These are phyloP conservation scores for Tenebrio molitor DNA, from an alignment of 1,140 invertebrate species.

Conservation along the genomic window DNA sequence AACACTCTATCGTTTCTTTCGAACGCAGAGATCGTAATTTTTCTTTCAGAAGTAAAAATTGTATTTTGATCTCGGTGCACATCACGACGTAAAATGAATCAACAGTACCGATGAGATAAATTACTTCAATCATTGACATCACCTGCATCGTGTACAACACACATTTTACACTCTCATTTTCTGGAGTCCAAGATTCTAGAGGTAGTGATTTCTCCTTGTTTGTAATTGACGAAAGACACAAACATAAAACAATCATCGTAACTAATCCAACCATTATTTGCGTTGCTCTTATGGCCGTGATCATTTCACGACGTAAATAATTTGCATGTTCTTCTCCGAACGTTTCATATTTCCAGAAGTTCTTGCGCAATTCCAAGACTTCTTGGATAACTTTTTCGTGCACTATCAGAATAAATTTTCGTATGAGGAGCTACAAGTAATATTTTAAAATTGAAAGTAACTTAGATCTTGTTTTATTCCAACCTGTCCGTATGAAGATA, in stretches of 20 bases:
- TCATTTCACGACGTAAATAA: neutral
- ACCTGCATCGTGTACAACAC: neutral
- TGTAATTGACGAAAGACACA: neutral
- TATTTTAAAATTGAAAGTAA: neutral
- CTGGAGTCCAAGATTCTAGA: neutral
- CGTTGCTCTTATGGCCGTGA: neutral
- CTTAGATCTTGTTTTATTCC: neutral
- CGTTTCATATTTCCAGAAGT: neutral
- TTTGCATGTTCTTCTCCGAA: neutral
- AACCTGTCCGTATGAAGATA: slow-evolving; percentile 1
- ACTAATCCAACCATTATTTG: neutral
- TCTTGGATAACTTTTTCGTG: slow-evolving; percentile 1
- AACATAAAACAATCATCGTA: neutral
- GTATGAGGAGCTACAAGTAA: neutral
- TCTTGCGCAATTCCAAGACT: neutral
- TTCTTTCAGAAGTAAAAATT: neutral
- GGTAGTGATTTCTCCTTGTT: neutral
- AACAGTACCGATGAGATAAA: neutral
- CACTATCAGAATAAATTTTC: neutral
- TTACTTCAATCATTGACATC: neutral
- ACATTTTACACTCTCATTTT: neutral
- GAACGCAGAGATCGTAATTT: neutral
- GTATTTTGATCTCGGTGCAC: slow-evolving; percentile 10
- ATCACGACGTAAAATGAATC: neutral
- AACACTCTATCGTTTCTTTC: neutral